These are phyloP conservation scores for Cirrhinus molitorella DNA, from an alignment of 2,797 vertebrate genomes.

Conservation along the genomic window DNA sequence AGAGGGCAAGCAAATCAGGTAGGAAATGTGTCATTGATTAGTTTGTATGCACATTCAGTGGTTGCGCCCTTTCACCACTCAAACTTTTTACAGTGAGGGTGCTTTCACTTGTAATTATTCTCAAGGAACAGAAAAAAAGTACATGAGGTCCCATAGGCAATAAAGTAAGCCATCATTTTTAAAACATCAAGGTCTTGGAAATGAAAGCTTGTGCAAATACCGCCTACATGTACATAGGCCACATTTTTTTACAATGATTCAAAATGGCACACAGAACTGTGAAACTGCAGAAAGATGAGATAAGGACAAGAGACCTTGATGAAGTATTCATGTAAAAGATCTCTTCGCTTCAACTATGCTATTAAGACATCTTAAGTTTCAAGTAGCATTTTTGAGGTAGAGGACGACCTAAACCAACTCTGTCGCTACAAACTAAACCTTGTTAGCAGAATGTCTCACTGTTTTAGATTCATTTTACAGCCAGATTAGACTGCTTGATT, in stretches of 20 bases:
- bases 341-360: background rate
- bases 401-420: background rate
- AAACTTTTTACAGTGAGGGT: background rate
- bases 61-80: background rate
- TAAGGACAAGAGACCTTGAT: slow-evolving; percentile 30
- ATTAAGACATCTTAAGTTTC: background rate
- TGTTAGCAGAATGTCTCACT: background rate
- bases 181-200: background rate
- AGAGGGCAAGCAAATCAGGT: slow-evolving; percentile 98
- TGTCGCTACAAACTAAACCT: background rate
- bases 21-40: background rate
- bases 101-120: slow-evolving; percentile 4
- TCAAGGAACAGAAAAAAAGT: background rate
- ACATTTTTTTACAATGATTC: background rate
- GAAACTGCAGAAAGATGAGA: background rate
- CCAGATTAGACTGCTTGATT: background rate
- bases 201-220: slow-evolving; percentile 2
- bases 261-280: background rate
- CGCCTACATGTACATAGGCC: background rate
- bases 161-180: background rate
- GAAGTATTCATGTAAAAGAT: slow-evolving; percentile 10
- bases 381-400: background rate
- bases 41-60: background rate
- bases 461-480: background rate
- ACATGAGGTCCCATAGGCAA: background rate